Conservation (phyloP, 2,888 invertebrate genomes). For the Xylocampa areola region DNA sequence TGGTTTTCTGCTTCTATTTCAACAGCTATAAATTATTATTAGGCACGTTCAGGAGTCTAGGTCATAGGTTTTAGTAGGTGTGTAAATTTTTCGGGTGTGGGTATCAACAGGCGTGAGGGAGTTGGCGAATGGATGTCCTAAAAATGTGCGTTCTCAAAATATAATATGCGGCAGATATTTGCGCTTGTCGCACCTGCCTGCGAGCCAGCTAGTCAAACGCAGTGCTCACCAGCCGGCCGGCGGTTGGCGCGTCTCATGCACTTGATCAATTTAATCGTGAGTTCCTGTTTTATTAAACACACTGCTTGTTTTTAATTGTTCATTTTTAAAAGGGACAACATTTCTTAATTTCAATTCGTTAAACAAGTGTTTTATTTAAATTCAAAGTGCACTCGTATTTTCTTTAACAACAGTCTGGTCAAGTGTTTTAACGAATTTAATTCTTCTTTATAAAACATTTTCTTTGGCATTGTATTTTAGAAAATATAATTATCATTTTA, state of each 20-base stretch:
- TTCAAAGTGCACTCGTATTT: conserved; percentile 1
- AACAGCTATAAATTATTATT: conserved; percentile 56
- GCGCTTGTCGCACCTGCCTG: conserved; percentile 73
- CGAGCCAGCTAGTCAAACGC: conserved; percentile 76
- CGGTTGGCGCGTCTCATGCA: conserved; percentile 69
- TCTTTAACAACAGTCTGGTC: background rate
- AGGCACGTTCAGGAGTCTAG: conserved; percentile 49
- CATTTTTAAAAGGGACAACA: background rate
- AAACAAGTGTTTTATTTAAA: too few species aligned
- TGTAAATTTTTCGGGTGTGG: conserved; percentile 38
- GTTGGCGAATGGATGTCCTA: conserved; percentile 67
- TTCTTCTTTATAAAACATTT: background rate
- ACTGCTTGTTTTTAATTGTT: conserved; percentile 10
- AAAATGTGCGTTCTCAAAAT: conserved; percentile 80
- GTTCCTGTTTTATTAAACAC: conserved; percentile 62
- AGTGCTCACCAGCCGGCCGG: conserved; percentile 68
- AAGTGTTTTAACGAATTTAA: background rate
- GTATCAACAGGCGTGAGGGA: conserved; percentile 62
- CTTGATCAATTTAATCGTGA: conserved; percentile 70
- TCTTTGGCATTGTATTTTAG: background rate
- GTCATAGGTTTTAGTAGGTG: conserved; percentile 49
- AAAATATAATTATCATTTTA: background rate
- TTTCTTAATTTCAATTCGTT: background rate
- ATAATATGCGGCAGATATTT: conserved; percentile 81
- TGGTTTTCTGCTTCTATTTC: conserved; percentile 61